These are phyloP conservation scores for Pediacus dermestoides DNA, from an alignment of 2,888 invertebrate genomes.

Conservation along the genomic window DNA sequence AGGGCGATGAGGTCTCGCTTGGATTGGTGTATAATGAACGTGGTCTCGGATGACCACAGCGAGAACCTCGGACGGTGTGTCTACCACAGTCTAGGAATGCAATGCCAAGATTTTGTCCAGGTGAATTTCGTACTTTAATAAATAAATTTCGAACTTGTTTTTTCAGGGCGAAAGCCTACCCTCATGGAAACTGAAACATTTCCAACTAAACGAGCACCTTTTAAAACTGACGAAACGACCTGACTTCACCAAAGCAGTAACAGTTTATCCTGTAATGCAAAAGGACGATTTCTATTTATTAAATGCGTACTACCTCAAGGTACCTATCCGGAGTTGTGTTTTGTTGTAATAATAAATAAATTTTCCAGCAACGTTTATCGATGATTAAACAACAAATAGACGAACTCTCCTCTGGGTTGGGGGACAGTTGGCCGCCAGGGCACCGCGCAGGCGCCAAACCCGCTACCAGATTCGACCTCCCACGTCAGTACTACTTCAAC, in stretches of 20 bases:
- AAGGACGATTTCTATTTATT: slow-evolving; percentile 64
- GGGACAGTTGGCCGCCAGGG: slow-evolving; percentile 70
- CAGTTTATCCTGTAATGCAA: slow-evolving; percentile 62
- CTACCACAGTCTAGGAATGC: slow-evolving; percentile 63
- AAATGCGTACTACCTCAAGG: slow-evolving; percentile 69
- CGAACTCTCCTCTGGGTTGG: slow-evolving; percentile 34
- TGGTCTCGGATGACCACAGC: slow-evolving; percentile 76
- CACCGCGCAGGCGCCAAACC: slow-evolving; percentile 64
- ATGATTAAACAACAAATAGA: slow-evolving; percentile 35
- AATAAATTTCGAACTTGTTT: slow-evolving; percentile 19
- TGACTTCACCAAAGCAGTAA: slow-evolving; percentile 57
- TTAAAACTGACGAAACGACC: slow-evolving; percentile 45
- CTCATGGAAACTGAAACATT: slow-evolving; percentile 50
- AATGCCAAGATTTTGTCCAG: slow-evolving; percentile 59
- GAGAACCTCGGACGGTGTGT: slow-evolving; percentile 88
- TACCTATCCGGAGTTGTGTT: too few species aligned
- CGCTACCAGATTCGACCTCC: slow-evolving; percentile 74
- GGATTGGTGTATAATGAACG: slow-evolving; percentile 88
- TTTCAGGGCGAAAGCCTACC: slow-evolving; percentile 47
- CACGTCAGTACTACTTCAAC: slow-evolving; percentile 85
- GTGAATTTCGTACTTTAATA: slow-evolving; percentile 34
- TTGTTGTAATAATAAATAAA: background rate
- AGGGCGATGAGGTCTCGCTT: slow-evolving; percentile 71
- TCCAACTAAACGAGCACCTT: slow-evolving; percentile 49
- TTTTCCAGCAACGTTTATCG: slow-evolving; percentile 37